Percentiles rank a stretch among this genome's conserved stretches.
Evolutionary conservation across 2,888 invertebrate species (phyloP).

Genomic region (Phengaris arion): DNA sequence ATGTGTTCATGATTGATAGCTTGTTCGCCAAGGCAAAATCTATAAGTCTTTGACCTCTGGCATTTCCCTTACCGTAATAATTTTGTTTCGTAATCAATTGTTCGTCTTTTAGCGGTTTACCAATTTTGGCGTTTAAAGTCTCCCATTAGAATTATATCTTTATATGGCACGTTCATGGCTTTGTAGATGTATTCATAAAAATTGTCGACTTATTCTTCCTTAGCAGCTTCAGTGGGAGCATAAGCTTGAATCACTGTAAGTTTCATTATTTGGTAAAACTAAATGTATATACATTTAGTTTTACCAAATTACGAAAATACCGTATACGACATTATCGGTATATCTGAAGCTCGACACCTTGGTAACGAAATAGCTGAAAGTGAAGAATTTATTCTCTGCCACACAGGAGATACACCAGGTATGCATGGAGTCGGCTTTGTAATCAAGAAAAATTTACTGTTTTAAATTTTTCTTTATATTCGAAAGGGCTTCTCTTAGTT

Average conservation of each 20-base stretch:
- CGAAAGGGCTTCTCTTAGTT: conserved; percentile 22
- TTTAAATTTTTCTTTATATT: too few species aligned
- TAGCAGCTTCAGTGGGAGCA: not conserved
- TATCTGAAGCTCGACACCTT: too few species aligned
- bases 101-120: not conserved
- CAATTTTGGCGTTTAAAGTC: not conserved
- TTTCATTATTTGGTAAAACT: not conserved
- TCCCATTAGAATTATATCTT: not conserved
- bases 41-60: not conserved
- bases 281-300: too few species aligned
- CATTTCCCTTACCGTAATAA: not conserved
- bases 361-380: too few species aligned
- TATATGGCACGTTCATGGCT: not conserved
- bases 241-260: not conserved
- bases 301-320: too few species aligned
- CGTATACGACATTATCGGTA: too few species aligned
- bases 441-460: too few species aligned
- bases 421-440: too few species aligned
- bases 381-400: too few species aligned
- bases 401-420: too few species aligned
- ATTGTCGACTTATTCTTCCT: not conserved
- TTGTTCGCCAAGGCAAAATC: not conserved
- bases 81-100: not conserved
- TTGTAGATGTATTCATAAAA: not conserved
- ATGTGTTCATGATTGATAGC: not conserved